These are phyloP conservation scores for Ichneumon xanthorius DNA, from an alignment of 2,888 invertebrate genomes.

Conservation along the genomic window DNA sequence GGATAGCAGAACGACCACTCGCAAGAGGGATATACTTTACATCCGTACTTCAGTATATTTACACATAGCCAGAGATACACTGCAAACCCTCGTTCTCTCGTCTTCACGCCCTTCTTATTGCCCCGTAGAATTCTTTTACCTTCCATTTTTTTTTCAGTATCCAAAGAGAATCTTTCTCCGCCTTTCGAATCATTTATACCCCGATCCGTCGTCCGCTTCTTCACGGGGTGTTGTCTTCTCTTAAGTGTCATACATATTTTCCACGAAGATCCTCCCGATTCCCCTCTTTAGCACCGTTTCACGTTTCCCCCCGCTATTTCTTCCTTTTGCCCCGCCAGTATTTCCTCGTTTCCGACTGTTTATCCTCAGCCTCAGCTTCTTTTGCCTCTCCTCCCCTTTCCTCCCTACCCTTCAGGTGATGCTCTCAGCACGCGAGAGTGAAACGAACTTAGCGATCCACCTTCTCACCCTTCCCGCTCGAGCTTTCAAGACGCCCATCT, in stretches of 20 bases:
- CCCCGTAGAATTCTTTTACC: no score
- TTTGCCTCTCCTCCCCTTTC: constrained; percentile 61
- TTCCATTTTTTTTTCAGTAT: no score
- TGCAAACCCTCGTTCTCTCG: constrained; percentile 1
- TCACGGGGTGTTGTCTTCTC: no score
- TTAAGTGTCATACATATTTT: no score
- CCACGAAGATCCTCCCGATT: no score
- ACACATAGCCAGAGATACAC: constrained; percentile 14
- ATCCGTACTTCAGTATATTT: background rate
- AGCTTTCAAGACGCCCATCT: constrained; percentile 51
- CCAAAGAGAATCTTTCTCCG: no score
- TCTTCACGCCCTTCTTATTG: no score
- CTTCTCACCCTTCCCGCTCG: constrained; percentile 48
- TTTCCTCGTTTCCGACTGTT: constrained; percentile 9
- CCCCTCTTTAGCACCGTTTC: no score
- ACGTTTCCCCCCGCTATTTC: no score
- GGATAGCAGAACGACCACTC: constrained; percentile 47
- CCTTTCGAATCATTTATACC: no score
- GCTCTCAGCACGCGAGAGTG: constrained; percentile 27
- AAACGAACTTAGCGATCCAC: constrained; percentile 39
- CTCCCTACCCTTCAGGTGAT: constrained; percentile 51
- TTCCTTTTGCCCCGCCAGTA: no score
- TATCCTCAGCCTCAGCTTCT: constrained; percentile 60
- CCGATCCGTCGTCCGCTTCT: no score
- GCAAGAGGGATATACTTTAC: constrained; percentile 18